Base-by-base conservation (phyloP, 2,888 invertebrate species). In the Prosapia bicincta region DNA sequence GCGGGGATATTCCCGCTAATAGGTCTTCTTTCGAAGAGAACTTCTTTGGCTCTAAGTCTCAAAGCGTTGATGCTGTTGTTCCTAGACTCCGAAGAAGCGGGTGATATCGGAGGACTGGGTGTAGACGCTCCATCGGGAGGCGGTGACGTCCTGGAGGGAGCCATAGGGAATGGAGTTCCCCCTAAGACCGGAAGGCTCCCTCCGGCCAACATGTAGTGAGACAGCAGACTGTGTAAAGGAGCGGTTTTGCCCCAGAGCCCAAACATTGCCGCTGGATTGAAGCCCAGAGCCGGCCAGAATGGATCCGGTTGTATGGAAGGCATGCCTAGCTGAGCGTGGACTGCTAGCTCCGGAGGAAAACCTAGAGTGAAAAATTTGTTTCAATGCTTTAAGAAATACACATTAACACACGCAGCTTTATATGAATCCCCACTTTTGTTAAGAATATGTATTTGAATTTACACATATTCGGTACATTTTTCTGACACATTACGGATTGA, bases 191-290 rank as follows among this genome's bases (percentile, higher is more conserved):
- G 88, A 76, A 88, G 85, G 3, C 87, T 85, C 32, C 89, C 89
- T 70, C 87, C 87, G 15, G 85, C 86, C 66, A 88, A 84, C 83
- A 91, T 89, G 84, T 91, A 92, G 81, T 91, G 91, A 5, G 90
- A 90, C 70, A 92, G 85, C 70, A 91, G 86, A 71, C 92, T 90
- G 83, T 89, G 92, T 81, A 92, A 89, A 30, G 90, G 87, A 7
- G 91, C 89, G 76, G 88, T 79, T 85, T 65, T 89, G 87, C 76
- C 88, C 69, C 79, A 79, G 30, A 80, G 75, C 15, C 79, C 82
- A 78, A 82, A 81, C 80, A 82, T 79, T 70, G 82, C 80, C 1
- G 81, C 80, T 24, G 82, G 82, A 24, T 79, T 79, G 75, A 82
- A 80, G 6, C 82, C 82, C 72, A 81, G 79, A 67, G 81, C 80